A percentile compares a stretch with the other conserved stretches of the same genome.
phyloP scores from a whole-genome alignment of 1,140 invertebrate genomes.

The Bombus sibiricus region DNA sequence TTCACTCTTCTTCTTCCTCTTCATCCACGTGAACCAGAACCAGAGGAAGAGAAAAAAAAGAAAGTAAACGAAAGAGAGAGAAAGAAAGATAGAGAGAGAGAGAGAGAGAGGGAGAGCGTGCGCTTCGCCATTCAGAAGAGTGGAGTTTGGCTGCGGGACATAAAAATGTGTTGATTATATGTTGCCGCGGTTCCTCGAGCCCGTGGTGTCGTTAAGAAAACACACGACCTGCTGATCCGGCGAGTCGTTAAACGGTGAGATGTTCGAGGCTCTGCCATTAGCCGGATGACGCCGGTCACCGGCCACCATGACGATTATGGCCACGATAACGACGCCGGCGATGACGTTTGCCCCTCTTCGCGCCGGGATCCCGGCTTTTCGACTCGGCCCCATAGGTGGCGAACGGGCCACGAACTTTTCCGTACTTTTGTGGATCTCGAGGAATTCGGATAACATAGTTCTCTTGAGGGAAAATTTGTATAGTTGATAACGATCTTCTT shows the following conservation, averaged over 20 bases:
- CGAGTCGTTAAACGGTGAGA: conserved; percentile 64
- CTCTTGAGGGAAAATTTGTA: neutral
- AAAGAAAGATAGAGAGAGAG: neutral
- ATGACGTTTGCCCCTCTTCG: conserved; percentile 25
- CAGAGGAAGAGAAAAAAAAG: conserved; percentile 8
- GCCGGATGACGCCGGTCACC: conserved; percentile 50
- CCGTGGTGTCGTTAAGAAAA: conserved; percentile 80
- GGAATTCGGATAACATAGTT: neutral
- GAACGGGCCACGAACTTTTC: neutral
- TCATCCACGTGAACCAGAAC: conserved; percentile 29
- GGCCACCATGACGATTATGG: conserved; percentile 43
- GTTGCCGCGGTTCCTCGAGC: conserved; percentile 72
- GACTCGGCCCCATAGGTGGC: neutral
- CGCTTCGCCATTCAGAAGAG: conserved; percentile 78
- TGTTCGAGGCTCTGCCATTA: conserved; percentile 61
- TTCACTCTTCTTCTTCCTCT: neutral
- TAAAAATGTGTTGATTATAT: conserved; percentile 84
- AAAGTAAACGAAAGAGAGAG: conserved; percentile 9
- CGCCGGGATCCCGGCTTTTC: neutral
- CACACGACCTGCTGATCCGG: conserved; percentile 61
- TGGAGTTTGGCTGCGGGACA: conserved; percentile 80
- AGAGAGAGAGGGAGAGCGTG: conserved; percentile 43
- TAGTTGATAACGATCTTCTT: neutral
- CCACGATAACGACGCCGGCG: conserved; percentile 39
- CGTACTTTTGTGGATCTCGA: neutral